Percentiles rank a stretch among this genome's conserved stretches.
These are phyloP conservation scores for Shinisaurus crocodilurus DNA, from an alignment of 2,113 vertebrate genomes.

Conservation along the genomic window DNA sequence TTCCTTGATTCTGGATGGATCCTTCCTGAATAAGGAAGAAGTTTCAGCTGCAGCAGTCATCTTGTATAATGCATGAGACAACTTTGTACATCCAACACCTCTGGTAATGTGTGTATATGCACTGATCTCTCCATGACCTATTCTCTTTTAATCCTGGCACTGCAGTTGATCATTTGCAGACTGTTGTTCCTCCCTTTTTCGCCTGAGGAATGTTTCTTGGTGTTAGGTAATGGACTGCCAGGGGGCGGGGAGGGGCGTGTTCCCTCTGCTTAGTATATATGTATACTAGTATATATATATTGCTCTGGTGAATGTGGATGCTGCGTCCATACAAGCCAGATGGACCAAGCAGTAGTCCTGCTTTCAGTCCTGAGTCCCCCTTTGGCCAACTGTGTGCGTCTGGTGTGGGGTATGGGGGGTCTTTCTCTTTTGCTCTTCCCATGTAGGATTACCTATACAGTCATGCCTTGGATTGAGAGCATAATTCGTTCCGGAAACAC, in stretches of 20 bases:
- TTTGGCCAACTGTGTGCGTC: too few species aligned
- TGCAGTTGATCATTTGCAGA: conserved; percentile 29
- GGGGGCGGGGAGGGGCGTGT: conserved; percentile 12
- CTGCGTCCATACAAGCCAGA: neutral
- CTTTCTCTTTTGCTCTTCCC: neutral
- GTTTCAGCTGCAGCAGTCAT: neutral
- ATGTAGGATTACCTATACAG: too few species aligned
- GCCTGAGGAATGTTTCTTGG: conserved; percentile 12
- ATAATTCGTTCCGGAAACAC: too few species aligned
- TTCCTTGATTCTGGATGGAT: neutral
- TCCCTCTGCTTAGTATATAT: neutral
- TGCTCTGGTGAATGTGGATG: neutral
- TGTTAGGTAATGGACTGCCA: neutral
- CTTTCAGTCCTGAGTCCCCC: too few species aligned
- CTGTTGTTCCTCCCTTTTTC: conserved; percentile 14
- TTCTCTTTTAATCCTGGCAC: conserved; percentile 24
- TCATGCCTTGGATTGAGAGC: too few species aligned
- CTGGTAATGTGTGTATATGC: neutral
- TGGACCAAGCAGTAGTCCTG: too few species aligned
- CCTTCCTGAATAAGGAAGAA: conserved; percentile 5
- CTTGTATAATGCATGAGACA: conserved; percentile 22
- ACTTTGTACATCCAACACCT: conserved; percentile 18
- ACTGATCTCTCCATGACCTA: neutral
- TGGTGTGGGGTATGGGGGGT: neutral
- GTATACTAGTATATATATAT: too few species aligned